Conservation (phyloP, 2,113 vertebrate species). For the Tragelaphus buxtoni region DNA sequence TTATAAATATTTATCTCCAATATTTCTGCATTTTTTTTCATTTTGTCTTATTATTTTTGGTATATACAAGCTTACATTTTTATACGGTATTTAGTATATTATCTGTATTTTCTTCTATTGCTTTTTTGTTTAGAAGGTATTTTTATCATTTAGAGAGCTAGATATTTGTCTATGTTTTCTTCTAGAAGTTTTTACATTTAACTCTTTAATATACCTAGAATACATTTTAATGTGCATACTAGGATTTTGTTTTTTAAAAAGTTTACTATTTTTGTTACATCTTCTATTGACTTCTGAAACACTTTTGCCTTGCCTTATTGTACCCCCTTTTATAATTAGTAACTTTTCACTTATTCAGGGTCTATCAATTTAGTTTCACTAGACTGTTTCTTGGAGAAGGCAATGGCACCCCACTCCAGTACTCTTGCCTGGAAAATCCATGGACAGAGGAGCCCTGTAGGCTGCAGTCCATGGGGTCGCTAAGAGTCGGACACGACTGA, state of each 20-base stretch:
- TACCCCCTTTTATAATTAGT: neutral
- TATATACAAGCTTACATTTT: neutral
- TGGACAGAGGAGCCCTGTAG: no score
- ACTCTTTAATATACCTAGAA: neutral
- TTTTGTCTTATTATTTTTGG: neutral
- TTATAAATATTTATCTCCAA: neutral
- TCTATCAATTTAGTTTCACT: neutral
- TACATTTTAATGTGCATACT: neutral
- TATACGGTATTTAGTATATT: neutral
- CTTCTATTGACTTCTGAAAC: neutral
- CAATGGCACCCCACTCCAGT: no score
- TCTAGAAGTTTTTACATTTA: neutral
- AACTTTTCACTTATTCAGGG: neutral
- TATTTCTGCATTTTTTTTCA: neutral
- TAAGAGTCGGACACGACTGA: no score
- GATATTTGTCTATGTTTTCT: neutral
- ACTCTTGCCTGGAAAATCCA: no score
- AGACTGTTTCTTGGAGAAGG: no score
- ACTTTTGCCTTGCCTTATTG: neutral
- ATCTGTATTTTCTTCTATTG: neutral
- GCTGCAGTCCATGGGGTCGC: no score
- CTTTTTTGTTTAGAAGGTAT: neutral
- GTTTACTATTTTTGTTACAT: neutral
- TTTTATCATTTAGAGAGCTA: neutral
- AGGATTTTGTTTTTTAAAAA: neutral